These are phyloP conservation scores for Setophaga coronata DNA, from an alignment of 2,113 vertebrate genomes.

Conservation along the genomic window DNA sequence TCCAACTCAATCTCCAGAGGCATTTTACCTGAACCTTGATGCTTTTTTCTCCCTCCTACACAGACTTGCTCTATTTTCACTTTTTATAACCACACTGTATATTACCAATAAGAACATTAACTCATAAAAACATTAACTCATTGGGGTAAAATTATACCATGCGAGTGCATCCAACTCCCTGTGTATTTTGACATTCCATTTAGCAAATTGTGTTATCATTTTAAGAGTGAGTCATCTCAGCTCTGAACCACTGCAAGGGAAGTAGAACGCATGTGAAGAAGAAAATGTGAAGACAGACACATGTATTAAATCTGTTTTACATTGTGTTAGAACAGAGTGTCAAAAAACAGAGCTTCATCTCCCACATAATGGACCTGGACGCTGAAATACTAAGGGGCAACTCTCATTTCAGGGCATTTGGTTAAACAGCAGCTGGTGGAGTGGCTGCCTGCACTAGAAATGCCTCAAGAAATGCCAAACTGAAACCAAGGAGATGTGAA, in stretches of 20 bases:
- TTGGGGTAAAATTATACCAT: not conserved
- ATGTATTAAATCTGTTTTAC: not conserved
- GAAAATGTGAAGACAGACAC: not conserved
- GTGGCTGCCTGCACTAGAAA: not conserved
- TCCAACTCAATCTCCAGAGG: not conserved
- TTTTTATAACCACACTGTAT: not conserved
- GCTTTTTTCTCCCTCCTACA: conserved; percentile 10
- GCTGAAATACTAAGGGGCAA: not conserved
- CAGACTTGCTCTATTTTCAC: not conserved
- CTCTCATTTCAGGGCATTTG: not conserved
- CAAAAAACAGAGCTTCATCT: not conserved
- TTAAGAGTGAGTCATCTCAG: conserved; percentile 2
- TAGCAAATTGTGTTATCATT: conserved; percentile 1
- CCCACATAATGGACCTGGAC: not conserved
- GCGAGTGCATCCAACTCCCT: not conserved
- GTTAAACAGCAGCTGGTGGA: not conserved
- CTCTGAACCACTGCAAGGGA: conserved; percentile 9
- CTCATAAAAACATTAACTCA: conserved; percentile 35
- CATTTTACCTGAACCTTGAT: conserved; percentile 10
- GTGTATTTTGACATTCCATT: conserved; percentile 21
- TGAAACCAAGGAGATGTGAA: not conserved
- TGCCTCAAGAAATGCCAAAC: not conserved
- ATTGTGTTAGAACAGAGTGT: not conserved
- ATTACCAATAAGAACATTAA: not conserved
- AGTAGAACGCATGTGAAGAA: not conserved